phyloP scores from a whole-genome alignment of 2,888 invertebrate species.

The Muscina levida region DNA sequence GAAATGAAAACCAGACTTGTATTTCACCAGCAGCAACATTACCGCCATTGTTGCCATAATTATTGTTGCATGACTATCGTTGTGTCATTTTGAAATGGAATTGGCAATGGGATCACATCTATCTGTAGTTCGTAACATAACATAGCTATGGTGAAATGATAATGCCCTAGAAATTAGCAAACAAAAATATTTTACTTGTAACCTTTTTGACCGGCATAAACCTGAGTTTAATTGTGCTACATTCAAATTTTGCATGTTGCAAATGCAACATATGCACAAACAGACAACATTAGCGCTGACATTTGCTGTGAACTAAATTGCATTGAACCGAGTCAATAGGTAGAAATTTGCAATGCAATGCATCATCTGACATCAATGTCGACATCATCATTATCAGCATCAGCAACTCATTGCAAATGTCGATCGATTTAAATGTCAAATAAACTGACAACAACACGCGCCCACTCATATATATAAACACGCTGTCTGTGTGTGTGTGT shows the following conservation, averaged over 20 bases:
- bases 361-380: background rate
- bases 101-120: too few species aligned
- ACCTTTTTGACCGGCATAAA: background rate
- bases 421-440: conserved; percentile 52
- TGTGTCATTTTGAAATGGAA: background rate
- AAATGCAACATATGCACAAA: background rate
- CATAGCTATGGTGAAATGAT: conserved; percentile 19
- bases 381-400: background rate
- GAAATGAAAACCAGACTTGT: background rate
- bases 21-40: background rate
- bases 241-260: conserved; percentile 20
- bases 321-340: conserved; percentile 17
- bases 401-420: conserved; percentile 23
- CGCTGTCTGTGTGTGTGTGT: background rate
- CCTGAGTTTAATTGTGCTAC: conserved; percentile 24
- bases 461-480: background rate
- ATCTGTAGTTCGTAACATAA: too few species aligned
- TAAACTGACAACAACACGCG: conserved; percentile 1
- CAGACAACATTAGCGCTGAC: background rate
- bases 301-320: conserved; percentile 6
- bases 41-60: too few species aligned
- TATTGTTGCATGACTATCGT: background rate
- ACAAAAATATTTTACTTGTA: conserved; percentile 5
- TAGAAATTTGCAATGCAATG: background rate
- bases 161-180: conserved; percentile 13